phyloP scores from a whole-genome alignment of 2,113 vertebrate species.

The Accipiter virgatus region DNA sequence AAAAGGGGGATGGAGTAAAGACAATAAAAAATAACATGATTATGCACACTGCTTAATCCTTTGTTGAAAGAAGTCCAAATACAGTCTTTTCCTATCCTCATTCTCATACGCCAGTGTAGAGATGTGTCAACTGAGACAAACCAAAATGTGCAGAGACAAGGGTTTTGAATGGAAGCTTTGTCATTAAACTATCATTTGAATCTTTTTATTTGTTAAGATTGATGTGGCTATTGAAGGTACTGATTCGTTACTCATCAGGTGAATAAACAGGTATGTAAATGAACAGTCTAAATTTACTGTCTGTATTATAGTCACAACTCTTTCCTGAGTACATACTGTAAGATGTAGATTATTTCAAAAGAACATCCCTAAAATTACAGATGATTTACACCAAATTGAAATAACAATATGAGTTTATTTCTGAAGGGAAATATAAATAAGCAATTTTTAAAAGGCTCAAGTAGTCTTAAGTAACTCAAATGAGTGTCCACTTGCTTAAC shows the following conservation, averaged over 20 bases:
- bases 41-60: background rate
- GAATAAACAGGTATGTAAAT: conserved; percentile 6
- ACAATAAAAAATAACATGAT: background rate
- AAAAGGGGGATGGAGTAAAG: background rate
- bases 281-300: background rate
- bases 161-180: conserved; percentile 3
- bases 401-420: background rate
- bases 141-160: background rate
- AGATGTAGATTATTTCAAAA: background rate
- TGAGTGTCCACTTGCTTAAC: background rate
- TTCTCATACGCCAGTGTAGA: background rate
- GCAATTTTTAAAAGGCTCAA: background rate
- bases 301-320: background rate
- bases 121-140: background rate
- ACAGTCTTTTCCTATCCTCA: background rate
- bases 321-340: background rate
- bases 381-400: background rate
- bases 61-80: background rate
- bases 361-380: background rate
- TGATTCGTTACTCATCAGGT: background rate
- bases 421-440: background rate
- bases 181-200: background rate
- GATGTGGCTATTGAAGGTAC: background rate
- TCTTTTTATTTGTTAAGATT: background rate
- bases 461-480: background rate